A percentile compares a stretch with the other conserved stretches of the same genome.
phyloP scores from a whole-genome alignment of 2,888 invertebrate species.

The Clepsis dumicolana region DNA sequence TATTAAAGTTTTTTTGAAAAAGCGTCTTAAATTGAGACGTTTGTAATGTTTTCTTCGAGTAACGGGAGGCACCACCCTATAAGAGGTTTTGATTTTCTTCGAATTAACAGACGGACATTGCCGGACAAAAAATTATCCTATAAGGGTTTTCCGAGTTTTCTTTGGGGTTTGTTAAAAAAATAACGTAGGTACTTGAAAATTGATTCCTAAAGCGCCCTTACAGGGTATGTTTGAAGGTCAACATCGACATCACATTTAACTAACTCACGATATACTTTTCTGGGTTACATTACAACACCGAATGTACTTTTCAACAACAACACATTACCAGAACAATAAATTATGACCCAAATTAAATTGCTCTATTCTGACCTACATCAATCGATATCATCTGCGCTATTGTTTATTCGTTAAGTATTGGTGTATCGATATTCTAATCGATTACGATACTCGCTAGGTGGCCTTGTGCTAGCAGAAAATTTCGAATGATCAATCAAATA shows the following conservation, averaged over 20 bases:
- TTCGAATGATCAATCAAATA: conserved; percentile 58
- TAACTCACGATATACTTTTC: not conserved
- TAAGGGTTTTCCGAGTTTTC: no score
- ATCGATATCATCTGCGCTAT: conserved; percentile 62
- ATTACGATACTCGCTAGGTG: conserved; percentile 52
- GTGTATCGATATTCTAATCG: conserved; percentile 54
- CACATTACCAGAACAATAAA: conserved; percentile 29
- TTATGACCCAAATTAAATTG: conserved; percentile 35
- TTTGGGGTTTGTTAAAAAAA: no score
- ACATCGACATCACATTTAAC: not conserved
- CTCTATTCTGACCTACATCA: conserved; percentile 60
- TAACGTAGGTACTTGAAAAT: not conserved
- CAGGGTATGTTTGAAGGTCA: not conserved
- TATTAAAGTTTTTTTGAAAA: not conserved
- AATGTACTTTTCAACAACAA: conserved; percentile 1
- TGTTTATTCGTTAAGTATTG: conserved; percentile 57
- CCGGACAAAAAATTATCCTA: no score
- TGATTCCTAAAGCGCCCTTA: not conserved
- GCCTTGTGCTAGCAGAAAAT: conserved; percentile 62
- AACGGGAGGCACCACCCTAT: no score
- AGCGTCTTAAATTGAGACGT: not conserved
- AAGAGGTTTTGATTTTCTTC: no score
- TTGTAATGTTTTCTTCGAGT: no score
- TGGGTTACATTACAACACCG: conserved; percentile 5
- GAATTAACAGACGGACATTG: no score